These are phyloP conservation scores for Hirundichthys speculiger DNA, from an alignment of 2,113 vertebrate species.

Conservation along the genomic window DNA sequence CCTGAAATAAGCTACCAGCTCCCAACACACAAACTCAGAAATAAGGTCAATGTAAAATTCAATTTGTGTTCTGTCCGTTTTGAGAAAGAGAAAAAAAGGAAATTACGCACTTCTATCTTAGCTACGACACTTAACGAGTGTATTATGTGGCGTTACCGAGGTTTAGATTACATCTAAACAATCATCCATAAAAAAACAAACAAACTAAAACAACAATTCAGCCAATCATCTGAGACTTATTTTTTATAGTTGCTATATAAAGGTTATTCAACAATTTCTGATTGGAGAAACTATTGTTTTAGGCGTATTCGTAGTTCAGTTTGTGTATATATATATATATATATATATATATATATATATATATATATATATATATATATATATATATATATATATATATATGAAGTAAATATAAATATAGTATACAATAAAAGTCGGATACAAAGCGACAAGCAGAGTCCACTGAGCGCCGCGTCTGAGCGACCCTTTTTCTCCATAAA, in stretches of 20 bases:
- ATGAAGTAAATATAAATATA: no score
- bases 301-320: no score
- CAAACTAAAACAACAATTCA: not conserved
- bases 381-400: no score
- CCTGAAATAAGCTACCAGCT: slow-evolving; percentile 39
- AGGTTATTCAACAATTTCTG: no score
- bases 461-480: slow-evolving; percentile 8
- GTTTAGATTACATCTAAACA: not conserved
- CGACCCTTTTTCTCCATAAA: slow-evolving; percentile 69
- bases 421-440: not conserved
- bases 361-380: no score
- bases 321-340: no score
- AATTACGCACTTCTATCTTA: not conserved
- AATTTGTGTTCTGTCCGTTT: not conserved
- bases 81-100: no score
- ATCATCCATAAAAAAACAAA: not conserved
- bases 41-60: slow-evolving; percentile 28
- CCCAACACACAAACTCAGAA: slow-evolving; percentile 10
- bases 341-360: no score
- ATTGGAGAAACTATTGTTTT: no score
- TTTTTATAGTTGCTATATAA: not conserved
- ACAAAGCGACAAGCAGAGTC: slow-evolving; percentile 3
- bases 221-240: no score
- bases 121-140: no score
- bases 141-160: not conserved